Evolutionary conservation across 2,797 vertebrate genomes (phyloP).

Genomic region (Manis crassicaudata): DNA sequence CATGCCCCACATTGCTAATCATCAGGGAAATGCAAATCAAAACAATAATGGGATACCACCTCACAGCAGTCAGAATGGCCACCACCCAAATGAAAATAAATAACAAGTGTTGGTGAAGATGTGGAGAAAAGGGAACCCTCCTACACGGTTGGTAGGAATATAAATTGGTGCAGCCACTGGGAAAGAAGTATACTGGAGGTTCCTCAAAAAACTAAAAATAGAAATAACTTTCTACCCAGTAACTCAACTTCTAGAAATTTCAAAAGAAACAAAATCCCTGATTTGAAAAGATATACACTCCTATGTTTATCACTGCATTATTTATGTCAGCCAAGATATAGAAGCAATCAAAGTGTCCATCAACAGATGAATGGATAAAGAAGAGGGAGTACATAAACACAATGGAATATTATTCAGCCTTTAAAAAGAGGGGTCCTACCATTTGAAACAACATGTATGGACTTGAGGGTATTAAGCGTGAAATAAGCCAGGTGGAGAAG

Average conservation of each 20-base stretch:
- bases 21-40: not conserved
- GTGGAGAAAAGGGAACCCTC: not conserved
- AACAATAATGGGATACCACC: not conserved
- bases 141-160: not conserved
- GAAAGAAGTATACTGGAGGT: not conserved
- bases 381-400: not conserved
- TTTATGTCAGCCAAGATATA: not conserved
- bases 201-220: not conserved
- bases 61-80: not conserved
- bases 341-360: not conserved
- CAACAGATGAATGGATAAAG: too few species aligned
- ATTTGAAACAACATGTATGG: not conserved
- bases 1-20: not conserved
- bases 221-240: not conserved
- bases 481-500: too few species aligned
- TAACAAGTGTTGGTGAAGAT: not conserved
- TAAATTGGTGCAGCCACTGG: not conserved
- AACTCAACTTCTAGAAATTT: not conserved
- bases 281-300: not conserved
- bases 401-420: too few species aligned
- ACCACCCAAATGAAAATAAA: not conserved
- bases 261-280: not conserved
- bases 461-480: too few species aligned
- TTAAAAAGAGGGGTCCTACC: too few species aligned
- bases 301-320: not conserved